A percentile compares a stretch with the other conserved stretches of the same genome.
Conservation (phyloP, 2,888 invertebrate species). For the Amorpha juglandis region DNA sequence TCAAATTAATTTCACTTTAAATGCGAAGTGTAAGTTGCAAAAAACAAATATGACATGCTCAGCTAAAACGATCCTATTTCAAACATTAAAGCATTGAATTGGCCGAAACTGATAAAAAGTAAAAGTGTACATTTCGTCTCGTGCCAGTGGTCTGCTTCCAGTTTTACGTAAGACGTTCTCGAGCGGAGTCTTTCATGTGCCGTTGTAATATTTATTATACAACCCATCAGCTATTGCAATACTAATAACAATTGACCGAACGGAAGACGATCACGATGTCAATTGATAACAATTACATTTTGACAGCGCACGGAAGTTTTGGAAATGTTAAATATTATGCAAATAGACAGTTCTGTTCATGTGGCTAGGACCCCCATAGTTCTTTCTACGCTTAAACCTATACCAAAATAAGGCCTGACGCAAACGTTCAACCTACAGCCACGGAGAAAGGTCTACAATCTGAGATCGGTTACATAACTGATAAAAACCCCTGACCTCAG, state of each 20-base stretch:
- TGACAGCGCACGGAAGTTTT: slow-evolving; percentile 27
- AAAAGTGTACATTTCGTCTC: slow-evolving; percentile 64
- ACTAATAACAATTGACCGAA: slow-evolving; percentile 29
- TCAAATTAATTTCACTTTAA: slow-evolving; percentile 6
- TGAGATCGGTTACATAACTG: too few species aligned
- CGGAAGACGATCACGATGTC: slow-evolving; percentile 31
- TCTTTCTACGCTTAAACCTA: too few species aligned
- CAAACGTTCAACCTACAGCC: too few species aligned
- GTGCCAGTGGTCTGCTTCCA: slow-evolving; percentile 57
- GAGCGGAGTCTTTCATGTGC: slow-evolving; percentile 29
- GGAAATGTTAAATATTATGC: slow-evolving; percentile 23
- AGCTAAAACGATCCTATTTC: not conserved
- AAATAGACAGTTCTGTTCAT: not conserved
- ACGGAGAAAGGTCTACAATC: too few species aligned
- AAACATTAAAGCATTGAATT: slow-evolving; percentile 42
- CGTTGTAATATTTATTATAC: slow-evolving; percentile 26
- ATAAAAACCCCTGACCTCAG: too few species aligned
- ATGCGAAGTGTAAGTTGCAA: slow-evolving; percentile 8
- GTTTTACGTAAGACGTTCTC: slow-evolving; percentile 65
- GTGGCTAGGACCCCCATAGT: not conserved
- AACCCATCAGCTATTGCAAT: slow-evolving; percentile 13
- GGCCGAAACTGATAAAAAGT: slow-evolving; percentile 66
- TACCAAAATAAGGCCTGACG: too few species aligned
- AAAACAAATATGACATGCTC: slow-evolving; percentile 12
- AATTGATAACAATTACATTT: slow-evolving; percentile 27